Evolutionary conservation across 2,888 invertebrate genomes (phyloP).

Genomic region (Synergus itoensis): DNA sequence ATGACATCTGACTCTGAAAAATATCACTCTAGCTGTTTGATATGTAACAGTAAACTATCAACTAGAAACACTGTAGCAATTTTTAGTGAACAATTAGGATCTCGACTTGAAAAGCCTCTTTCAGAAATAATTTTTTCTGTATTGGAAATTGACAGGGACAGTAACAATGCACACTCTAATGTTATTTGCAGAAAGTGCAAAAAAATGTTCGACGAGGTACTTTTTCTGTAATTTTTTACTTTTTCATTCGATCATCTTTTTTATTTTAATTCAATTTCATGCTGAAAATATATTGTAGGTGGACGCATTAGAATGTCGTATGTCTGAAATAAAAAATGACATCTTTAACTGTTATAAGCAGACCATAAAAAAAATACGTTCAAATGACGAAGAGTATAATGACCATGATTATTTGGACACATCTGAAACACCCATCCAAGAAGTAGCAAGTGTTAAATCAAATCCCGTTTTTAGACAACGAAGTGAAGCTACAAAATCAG

Average conservation of each 20-base stretch:
- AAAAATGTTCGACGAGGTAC: slow-evolving; percentile 81
- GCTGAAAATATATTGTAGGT: slow-evolving; percentile 70
- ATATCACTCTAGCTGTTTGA: slow-evolving; percentile 79
- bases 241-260: neutral
- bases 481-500: slow-evolving; percentile 40
- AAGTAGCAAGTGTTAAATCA: slow-evolving; percentile 44
- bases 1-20: slow-evolving; percentile 72
- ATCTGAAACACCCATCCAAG: slow-evolving; percentile 58
- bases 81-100: slow-evolving; percentile 76
- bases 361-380: slow-evolving; percentile 71
- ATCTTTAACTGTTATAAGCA: slow-evolving; percentile 79
- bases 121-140: slow-evolving; percentile 78
- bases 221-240: neutral
- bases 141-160: slow-evolving; percentile 78
- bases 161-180: slow-evolving; percentile 80
- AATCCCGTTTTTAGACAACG: slow-evolving; percentile 35
- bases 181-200: slow-evolving; percentile 85
- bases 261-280: slow-evolving; percentile 7
- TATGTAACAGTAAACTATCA: slow-evolving; percentile 82
- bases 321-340: slow-evolving; percentile 79
- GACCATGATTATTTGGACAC: slow-evolving; percentile 75
- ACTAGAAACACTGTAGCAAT: slow-evolving; percentile 80
- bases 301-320: slow-evolving; percentile 80
- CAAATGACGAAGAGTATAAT: slow-evolving; percentile 69
- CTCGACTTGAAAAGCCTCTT: slow-evolving; percentile 73